Conservation (phyloP, 2,888 invertebrate species). For the Polia nebulosa region DNA sequence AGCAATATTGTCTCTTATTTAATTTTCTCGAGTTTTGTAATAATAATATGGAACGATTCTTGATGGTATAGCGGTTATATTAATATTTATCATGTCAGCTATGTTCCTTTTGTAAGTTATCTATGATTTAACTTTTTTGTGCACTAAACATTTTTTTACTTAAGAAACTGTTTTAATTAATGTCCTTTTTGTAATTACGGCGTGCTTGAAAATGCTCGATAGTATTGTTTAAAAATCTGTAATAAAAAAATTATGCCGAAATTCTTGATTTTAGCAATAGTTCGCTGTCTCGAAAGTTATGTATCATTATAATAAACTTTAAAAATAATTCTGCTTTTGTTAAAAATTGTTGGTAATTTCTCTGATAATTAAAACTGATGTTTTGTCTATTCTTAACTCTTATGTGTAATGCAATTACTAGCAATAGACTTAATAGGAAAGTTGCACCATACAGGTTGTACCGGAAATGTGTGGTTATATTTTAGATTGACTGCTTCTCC, state of each 20-base stretch:
- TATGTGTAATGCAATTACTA: neutral
- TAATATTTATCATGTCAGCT: neutral
- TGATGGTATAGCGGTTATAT: no score
- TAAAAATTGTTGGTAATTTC: neutral
- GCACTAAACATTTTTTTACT: neutral
- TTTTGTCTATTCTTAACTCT: conserved; percentile 3
- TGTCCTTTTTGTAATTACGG: neutral
- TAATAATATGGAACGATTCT: neutral
- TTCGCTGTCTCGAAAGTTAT: neutral
- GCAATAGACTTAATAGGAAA: neutral
- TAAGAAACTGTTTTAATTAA: neutral
- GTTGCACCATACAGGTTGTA: neutral
- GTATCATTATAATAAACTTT: neutral
- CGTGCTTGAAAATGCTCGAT: neutral
- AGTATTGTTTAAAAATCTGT: neutral
- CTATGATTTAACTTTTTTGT: neutral
- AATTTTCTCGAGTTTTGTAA: neutral
- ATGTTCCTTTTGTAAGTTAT: neutral
- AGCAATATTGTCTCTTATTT: neutral
- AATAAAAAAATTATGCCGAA: neutral
- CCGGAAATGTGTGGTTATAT: no score
- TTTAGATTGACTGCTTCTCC: no score
- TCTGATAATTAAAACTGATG: neutral
- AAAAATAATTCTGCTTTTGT: neutral
- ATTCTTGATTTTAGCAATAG: neutral